Evolutionary conservation across 2,888 invertebrate species (phyloP).

Genomic region (Drosophila borborema): DNA sequence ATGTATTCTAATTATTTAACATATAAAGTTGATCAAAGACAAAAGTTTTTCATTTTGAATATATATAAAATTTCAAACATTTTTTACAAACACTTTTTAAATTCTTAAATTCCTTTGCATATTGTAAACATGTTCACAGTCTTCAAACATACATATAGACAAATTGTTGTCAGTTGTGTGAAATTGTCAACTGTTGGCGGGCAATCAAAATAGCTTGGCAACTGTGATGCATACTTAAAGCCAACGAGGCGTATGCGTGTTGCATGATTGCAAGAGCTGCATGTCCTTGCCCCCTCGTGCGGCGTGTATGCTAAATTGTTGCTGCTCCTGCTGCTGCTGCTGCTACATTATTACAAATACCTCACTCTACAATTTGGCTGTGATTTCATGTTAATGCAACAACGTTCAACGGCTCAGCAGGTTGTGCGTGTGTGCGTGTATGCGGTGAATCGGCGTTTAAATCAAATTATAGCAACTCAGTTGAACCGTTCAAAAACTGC

Average conservation of each 20-base stretch:
- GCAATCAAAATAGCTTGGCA: slow-evolving; percentile 29
- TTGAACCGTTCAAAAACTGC: slow-evolving; percentile 32
- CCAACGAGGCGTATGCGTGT: slow-evolving; percentile 40
- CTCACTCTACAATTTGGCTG: slow-evolving; percentile 40
- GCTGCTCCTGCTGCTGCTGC: slow-evolving; percentile 34
- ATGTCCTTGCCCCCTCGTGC: slow-evolving; percentile 5
- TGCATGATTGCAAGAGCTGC: slow-evolving; percentile 44
- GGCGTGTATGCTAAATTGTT: slow-evolving; percentile 45
- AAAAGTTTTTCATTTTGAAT: neutral
- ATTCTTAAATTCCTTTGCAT: neutral
- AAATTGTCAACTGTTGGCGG: slow-evolving; percentile 9
- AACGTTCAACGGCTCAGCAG: slow-evolving; percentile 24
- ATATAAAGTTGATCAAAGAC: neutral
- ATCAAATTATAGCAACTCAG: slow-evolving; percentile 64
- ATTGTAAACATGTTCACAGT: neutral
- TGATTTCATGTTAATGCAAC: slow-evolving; percentile 59
- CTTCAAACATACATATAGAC: neutral
- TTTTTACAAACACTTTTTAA: neutral
- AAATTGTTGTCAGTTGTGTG: neutral
- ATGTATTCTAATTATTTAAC: neutral
- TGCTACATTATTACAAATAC: slow-evolving; percentile 63
- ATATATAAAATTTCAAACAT: neutral
- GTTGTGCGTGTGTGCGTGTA: slow-evolving; percentile 29
- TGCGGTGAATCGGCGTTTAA: slow-evolving; percentile 57
- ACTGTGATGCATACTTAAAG: slow-evolving; percentile 46